Conservation (phyloP, 2,888 invertebrate species). For the Orthosia incerta region DNA sequence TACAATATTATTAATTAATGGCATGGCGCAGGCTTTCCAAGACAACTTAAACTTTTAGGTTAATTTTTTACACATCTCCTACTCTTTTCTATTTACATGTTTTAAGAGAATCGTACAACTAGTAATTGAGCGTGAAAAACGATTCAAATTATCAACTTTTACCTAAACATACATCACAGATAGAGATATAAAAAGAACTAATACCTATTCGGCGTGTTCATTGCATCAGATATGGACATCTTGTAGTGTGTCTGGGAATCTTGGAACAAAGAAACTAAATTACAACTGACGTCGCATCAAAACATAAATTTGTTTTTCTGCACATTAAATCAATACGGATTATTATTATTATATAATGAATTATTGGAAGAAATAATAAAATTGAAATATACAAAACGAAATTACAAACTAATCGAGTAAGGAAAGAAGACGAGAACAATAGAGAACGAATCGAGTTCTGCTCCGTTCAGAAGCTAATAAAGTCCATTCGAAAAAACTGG, state of each 20-base stretch:
- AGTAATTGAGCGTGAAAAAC: conserved; percentile 80
- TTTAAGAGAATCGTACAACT: conserved; percentile 81
- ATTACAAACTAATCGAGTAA: conserved; percentile 78
- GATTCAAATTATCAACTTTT: conserved; percentile 88
- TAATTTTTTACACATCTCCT: conserved; percentile 70
- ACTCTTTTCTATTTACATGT: conserved; percentile 79
- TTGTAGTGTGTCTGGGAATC: conserved; percentile 35
- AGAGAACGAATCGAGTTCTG: conserved; percentile 65
- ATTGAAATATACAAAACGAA: conserved; percentile 75
- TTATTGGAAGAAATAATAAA: conserved; percentile 77
- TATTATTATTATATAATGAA: conserved; percentile 70
- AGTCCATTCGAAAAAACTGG: conserved; percentile 83
- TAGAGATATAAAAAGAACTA: conserved; percentile 84
- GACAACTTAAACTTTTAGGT: conserved; percentile 75
- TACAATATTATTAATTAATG: conserved; percentile 61
- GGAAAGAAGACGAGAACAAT: conserved; percentile 75
- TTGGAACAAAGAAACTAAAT: conserved; percentile 68
- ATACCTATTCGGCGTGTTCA: conserved; percentile 67
- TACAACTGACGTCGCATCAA: conserved; percentile 75
- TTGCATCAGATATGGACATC: conserved; percentile 50
- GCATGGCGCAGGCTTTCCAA: conserved; percentile 58
- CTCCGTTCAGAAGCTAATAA: conserved; percentile 76
- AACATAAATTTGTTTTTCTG: conserved; percentile 85
- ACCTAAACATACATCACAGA: conserved; percentile 91
- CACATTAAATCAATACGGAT: conserved; percentile 77